Evolutionary conservation across 2,888 invertebrate genomes (phyloP).

Genomic region (Epistrophella euchroma): DNA sequence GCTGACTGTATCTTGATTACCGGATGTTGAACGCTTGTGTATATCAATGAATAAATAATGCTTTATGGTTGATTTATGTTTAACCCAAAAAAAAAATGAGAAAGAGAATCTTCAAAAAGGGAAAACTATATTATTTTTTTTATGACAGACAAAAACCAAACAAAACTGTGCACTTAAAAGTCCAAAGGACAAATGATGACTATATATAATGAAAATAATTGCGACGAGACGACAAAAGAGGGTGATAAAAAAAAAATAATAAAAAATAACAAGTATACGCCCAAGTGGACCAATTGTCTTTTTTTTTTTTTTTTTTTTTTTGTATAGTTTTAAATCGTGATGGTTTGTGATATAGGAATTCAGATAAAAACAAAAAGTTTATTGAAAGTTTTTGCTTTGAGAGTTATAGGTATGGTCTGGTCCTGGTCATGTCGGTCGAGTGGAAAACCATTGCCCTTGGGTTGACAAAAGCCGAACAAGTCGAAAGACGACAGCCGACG

Average conservation of each 20-base stretch:
- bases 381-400: not conserved
- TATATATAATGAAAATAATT: conserved; percentile 39
- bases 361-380: conserved; percentile 11
- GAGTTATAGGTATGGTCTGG: too few relatives aligned
- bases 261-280: conserved; percentile 47
- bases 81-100: conserved; percentile 39
- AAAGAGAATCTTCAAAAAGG: conserved; percentile 1
- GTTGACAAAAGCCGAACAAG: not conserved
- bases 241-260: conserved; percentile 27
- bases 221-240: conserved; percentile 55
- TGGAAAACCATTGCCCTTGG: not conserved
- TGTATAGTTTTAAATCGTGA: conserved; percentile 7
- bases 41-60: conserved; percentile 48
- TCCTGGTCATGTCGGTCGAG: conserved; percentile 8
- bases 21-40: conserved; percentile 51
- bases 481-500: not conserved
- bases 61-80: conserved; percentile 55
- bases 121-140: conserved; percentile 15
- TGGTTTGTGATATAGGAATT: not conserved
- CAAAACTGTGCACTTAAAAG: not conserved
- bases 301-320: conserved; percentile 30
- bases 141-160: not conserved
- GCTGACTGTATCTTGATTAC: conserved; percentile 32
- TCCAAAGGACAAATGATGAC: not conserved
- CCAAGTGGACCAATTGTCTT: conserved; percentile 42